Evolutionary conservation across 2,113 vertebrate genomes (phyloP).

Genomic region (Tylochromis polylepis): DNA sequence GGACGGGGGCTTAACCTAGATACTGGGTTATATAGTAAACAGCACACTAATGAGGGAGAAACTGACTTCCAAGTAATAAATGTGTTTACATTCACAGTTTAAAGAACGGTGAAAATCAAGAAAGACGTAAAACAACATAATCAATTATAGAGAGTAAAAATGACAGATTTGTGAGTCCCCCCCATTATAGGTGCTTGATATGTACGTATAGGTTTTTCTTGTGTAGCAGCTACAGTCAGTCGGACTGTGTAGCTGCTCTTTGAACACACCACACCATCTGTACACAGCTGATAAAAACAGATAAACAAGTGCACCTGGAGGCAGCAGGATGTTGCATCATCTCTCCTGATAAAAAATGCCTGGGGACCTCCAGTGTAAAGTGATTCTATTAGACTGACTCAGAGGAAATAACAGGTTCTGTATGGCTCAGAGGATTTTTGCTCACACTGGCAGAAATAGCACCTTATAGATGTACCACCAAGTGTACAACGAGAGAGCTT

Average conservation of each 20-base stretch:
- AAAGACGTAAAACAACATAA: accelerated
- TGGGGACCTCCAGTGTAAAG: not conserved
- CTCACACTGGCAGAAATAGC: not conserved
- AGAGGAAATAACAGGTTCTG: conserved; percentile 8
- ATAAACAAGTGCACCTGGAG: conserved; percentile 65
- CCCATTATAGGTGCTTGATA: not conserved
- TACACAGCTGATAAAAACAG: conserved; percentile 75
- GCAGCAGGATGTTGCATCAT: conserved; percentile 46
- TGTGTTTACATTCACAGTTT: not conserved
- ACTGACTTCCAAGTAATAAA: not conserved
- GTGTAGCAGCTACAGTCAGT: not conserved
- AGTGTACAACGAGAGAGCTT: not conserved
- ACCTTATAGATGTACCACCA: not conserved
- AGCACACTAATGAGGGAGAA: not conserved
- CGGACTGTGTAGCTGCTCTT: conserved; percentile 54
- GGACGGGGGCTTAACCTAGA: not conserved
- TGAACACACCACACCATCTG: conserved; percentile 71
- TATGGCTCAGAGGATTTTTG: not conserved
- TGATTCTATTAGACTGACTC: conserved; percentile 18
- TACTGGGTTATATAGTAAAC: not conserved
- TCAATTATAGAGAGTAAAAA: not conserved
- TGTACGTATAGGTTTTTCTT: not conserved
- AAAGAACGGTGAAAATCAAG: not conserved
- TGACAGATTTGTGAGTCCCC: not conserved
- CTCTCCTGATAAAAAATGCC: conserved; percentile 30